Evolutionary conservation across 1,140 invertebrate genomes (phyloP), one percentile per base, ranked within the genome.

Genomic region (Lepidurus packardi): DNA sequence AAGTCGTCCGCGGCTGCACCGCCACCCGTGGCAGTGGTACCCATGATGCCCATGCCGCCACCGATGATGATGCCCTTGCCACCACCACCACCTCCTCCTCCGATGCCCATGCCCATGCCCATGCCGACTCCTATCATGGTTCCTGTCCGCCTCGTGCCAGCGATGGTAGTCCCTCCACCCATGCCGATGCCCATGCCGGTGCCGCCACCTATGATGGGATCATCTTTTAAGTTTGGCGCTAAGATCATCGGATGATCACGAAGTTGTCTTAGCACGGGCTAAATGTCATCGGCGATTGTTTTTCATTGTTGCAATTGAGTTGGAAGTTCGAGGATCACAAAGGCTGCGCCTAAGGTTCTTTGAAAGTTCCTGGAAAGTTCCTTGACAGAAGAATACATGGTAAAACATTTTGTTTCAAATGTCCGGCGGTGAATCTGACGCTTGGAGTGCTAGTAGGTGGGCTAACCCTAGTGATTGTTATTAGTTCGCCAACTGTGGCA

Each of bases 31-130:
- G 53, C 13, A n/a, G 53, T 65, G 16, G 6, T 47, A 5, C 45
- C 45, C 16, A 7, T 47, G 5, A 65, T 65, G 53, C 53, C 53
- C 16, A 47, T 47, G 13, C 53, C 53, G 13, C 53, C 53, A 65
- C 53, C 53, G 16, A 13, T 21, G 53, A 65, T 65, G 53, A 13
- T 21, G 13, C 8, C 21, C 13, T 34, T 34, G 34, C 34, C 34
- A 34, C 53, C 53, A 65, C 53, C 53, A 65, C 53, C 45, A 16
- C 45, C 53, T n/a, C 47, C 53, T n/a, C 47, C 47, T 65, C 47
- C 47, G 13, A 65, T 65, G 47, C 13, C 21, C 13, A 65, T 65
- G 53, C 53, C 53, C 6, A 16, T 65, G 1, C 53, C 53, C 2
- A 21, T 65, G 21, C 53, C 53, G 16, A 65, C 21, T 16, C 53